phyloP scores from a whole-genome alignment of 2,888 invertebrate genomes.

The Adelphocoris suturalis region DNA sequence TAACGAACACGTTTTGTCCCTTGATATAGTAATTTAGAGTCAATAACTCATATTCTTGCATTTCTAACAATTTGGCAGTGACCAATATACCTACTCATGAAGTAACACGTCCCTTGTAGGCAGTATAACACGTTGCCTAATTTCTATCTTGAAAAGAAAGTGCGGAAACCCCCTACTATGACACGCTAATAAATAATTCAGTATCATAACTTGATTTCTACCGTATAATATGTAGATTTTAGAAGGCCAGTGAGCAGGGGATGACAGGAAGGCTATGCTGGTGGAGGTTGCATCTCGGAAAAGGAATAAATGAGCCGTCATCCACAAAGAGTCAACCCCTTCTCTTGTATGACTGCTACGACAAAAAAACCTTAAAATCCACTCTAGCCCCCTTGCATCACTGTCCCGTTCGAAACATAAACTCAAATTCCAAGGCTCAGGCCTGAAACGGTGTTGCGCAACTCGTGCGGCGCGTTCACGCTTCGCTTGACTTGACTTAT shows the following conservation, averaged over 20 bases:
- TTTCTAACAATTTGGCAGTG: too few species aligned
- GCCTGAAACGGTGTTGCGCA: neutral
- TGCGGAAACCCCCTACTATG: neutral
- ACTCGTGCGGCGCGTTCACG: constrained; percentile 17
- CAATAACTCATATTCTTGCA: too few species aligned
- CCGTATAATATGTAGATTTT: neutral
- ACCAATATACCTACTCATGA: too few species aligned
- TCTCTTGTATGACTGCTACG: neutral
- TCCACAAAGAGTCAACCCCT: neutral
- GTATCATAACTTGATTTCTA: neutral
- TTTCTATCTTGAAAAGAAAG: neutral
- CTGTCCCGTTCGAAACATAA: neutral
- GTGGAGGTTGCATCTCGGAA: neutral
- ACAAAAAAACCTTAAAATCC: constrained; percentile 10
- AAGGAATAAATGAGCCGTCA: constrained; percentile 28
- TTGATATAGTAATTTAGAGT: too few species aligned
- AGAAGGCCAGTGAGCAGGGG: neutral
- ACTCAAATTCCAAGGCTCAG: constrained; percentile 23
- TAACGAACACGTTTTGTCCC: too few species aligned
- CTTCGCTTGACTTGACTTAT: constrained; percentile 24
- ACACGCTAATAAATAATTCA: constrained; percentile 3
- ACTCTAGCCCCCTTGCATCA: neutral
- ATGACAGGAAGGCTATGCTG: neutral
- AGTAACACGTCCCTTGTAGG: too few species aligned
- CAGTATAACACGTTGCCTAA: too few species aligned